These are phyloP conservation scores for Xenopus tropicalis DNA, from an alignment of 2,113 vertebrate genomes.

Conservation along the genomic window DNA sequence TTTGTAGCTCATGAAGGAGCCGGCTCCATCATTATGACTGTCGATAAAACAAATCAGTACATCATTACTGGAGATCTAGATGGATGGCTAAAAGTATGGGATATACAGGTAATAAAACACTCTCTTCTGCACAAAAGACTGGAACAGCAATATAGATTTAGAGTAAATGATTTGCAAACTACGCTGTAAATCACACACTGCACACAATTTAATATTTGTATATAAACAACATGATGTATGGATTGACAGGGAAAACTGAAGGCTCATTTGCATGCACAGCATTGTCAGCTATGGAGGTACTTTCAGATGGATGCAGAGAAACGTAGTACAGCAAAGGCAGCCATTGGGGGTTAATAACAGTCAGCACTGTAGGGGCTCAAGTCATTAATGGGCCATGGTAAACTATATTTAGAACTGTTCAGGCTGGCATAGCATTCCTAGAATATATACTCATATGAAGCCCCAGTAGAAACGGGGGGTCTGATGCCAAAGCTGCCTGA, in stretches of 20 bases:
- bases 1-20: slow-evolving; percentile 61
- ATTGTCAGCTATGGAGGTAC: too few species aligned
- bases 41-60: slow-evolving; percentile 54
- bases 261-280: background rate
- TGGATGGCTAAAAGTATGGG: slow-evolving; percentile 63
- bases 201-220: background rate
- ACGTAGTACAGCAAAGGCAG: too few species aligned
- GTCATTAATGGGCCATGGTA: too few species aligned
- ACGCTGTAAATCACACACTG: background rate
- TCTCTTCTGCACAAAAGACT: background rate
- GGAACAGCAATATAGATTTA: background rate
- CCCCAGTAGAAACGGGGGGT: too few species aligned
- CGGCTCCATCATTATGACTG: slow-evolving; percentile 58
- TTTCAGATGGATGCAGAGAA: too few species aligned
- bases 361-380: too few species aligned
- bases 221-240: background rate
- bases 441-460: too few species aligned
- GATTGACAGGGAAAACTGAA: background rate
- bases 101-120: slow-evolving; percentile 55
- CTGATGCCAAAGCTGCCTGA: too few species aligned
- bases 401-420: too few species aligned
- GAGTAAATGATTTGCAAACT: background rate
- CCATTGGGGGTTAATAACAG: too few species aligned
- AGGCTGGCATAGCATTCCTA: too few species aligned
- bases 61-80: slow-evolving; percentile 64